Percentiles rank a stretch among this genome's conserved stretches.
These are phyloP conservation scores for Gadus macrocephalus DNA, from an alignment of 2,113 vertebrate species.

Conservation along the genomic window DNA sequence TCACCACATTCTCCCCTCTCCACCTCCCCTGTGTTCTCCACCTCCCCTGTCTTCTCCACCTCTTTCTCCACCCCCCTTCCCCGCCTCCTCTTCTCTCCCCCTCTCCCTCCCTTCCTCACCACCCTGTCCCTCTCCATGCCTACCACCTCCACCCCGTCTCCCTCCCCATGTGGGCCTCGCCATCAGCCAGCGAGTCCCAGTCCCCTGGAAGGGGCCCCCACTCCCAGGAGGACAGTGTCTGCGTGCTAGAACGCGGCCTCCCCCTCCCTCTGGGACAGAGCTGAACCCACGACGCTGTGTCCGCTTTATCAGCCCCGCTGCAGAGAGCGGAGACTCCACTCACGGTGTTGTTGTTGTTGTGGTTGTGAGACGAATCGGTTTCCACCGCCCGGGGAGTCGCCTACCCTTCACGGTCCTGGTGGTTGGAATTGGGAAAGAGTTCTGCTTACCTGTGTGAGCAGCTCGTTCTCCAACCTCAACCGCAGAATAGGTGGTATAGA, in stretches of 20 bases:
- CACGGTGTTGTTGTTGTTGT: slow-evolving; percentile 26
- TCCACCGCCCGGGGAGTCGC: slow-evolving; percentile 13
- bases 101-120: slow-evolving; percentile 7
- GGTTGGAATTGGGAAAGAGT: slow-evolving; percentile 39
- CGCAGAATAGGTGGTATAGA: too few relatives aligned
- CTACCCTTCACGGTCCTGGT: slow-evolving; percentile 31
- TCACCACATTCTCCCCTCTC: neutral
- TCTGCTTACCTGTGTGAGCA: slow-evolving; percentile 16
- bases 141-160: slow-evolving; percentile 31
- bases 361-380: slow-evolving; percentile 60
- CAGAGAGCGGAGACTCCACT: slow-evolving; percentile 53
- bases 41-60: neutral
- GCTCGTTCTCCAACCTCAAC: too few relatives aligned
- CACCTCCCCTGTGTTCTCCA: slow-evolving; percentile 3
- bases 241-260: slow-evolving; percentile 21
- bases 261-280: slow-evolving; percentile 35
- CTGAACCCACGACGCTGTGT: slow-evolving; percentile 47
- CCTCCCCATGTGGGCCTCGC: slow-evolving; percentile 29
- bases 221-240: slow-evolving; percentile 42
- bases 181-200: slow-evolving; percentile 39
- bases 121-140: neutral
- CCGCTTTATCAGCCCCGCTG: slow-evolving; percentile 51
- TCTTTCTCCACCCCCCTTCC: neutral
- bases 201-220: slow-evolving; percentile 22
- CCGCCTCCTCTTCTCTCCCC: neutral